Evolutionary conservation across 2,888 invertebrate genomes (phyloP).

Genomic region (Andrena trimmerana): DNA sequence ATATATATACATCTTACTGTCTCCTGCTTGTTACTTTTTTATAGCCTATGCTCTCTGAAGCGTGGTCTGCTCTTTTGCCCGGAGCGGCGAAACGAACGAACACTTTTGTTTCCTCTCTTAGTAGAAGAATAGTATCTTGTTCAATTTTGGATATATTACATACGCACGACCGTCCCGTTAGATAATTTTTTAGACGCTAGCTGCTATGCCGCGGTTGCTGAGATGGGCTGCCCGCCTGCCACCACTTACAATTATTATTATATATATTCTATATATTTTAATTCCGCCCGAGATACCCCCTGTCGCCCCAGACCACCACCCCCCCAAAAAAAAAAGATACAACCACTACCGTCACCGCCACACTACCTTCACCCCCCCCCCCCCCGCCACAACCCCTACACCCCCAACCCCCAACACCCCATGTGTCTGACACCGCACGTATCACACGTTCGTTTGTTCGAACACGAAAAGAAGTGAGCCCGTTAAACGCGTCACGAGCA

Average conservation of each 20-base stretch:
- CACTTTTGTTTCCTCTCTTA: slow-evolving; percentile 65
- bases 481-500: slow-evolving; percentile 35
- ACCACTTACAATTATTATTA: slow-evolving; percentile 81
- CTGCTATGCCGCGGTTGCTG: slow-evolving; percentile 83
- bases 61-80: slow-evolving; percentile 61
- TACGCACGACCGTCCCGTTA: slow-evolving; percentile 77
- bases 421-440: slow-evolving; percentile 69
- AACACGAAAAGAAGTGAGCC: slow-evolving; percentile 43
- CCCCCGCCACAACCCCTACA: neutral
- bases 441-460: slow-evolving; percentile 66
- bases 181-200: slow-evolving; percentile 78
- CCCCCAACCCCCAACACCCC: slow-evolving; percentile 26
- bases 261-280: slow-evolving; percentile 66
- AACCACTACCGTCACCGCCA: slow-evolving; percentile 35
- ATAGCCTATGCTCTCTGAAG: slow-evolving; percentile 61
- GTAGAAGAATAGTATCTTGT: slow-evolving; percentile 73
- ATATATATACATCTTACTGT: slow-evolving; percentile 40
- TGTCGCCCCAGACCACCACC: slow-evolving; percentile 22
- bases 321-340: slow-evolving; percentile 6
- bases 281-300: slow-evolving; percentile 55
- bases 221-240: slow-evolving; percentile 83
- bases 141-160: slow-evolving; percentile 70
- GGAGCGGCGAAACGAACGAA: slow-evolving; percentile 51
- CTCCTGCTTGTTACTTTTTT: slow-evolving; percentile 65
- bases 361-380: slow-evolving; percentile 49